Evolutionary conservation across 2,888 invertebrate genomes (phyloP), one percentile per base, ranked within the genome.

Genomic region (Lasioglossum morio): DNA sequence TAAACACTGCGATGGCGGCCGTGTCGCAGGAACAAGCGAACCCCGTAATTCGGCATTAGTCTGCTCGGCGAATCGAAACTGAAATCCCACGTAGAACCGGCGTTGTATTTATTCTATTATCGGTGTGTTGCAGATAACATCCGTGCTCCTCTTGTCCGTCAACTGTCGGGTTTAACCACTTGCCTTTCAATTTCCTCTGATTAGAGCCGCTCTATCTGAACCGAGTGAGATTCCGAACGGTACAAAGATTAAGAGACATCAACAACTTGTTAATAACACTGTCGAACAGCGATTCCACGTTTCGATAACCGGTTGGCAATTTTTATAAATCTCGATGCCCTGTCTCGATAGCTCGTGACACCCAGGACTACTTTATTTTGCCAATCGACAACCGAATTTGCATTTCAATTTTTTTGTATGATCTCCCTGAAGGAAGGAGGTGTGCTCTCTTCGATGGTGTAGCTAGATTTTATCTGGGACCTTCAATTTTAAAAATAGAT

Each of bases 31-130:
- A 82, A 86, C 82, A 89, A 87, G 89, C 73, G 84, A 87, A 87
- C 83, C 80, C 76, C 57, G 75, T 57, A 81, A 86, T 78, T 77
- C 70, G 63, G 19, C 40, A 74, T 88, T 88, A 88, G 89, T 84
- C 77, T 84, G 37, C 76, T 80, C 78, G 72, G 66, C 70, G 78
- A 72, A 66, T 57, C 66, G 79, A 69, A 82, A 88, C 77, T n/a
- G 30, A 74, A 79, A 78, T 82, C 77, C 46, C 70, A 37, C 16
- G 40, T 73, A n/a, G 4, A 27, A 14, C 73, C 48, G 60, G n/a
- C 23, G 30, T 57, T 57, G 57, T 63, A 81, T 40, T 48, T 81
- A 12, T 16, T 34, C 43, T 23, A 79, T 73, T 53, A 43, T 43
- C 66, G 53, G 34, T 73, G 34, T 73, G 48, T 53, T 34, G 73